These are phyloP conservation scores for Lasiurus cinereus DNA, from an alignment of 2,113 vertebrate species.

Conservation along the genomic window DNA sequence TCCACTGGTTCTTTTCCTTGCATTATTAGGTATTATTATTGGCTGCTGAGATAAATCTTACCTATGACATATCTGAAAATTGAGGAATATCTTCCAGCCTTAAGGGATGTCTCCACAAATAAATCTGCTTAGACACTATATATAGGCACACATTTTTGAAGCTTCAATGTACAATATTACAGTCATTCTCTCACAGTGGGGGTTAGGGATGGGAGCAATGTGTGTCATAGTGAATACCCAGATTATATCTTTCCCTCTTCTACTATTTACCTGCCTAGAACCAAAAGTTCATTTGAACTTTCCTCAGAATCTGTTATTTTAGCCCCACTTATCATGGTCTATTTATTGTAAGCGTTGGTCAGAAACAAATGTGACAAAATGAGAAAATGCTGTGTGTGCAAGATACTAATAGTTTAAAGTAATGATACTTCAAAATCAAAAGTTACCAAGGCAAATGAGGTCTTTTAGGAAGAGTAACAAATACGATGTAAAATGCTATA, in stretches of 20 bases:
- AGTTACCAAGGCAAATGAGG: background rate
- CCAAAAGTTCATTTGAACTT: conserved; percentile 41
- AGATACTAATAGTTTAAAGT: conserved; percentile 24
- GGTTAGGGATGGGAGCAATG: background rate
- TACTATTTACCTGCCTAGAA: background rate
- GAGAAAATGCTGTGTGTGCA: background rate
- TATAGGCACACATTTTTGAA: conserved; percentile 42
- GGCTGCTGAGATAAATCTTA: conserved; percentile 50
- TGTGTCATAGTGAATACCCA: conserved; percentile 19
- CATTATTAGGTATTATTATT: conserved; percentile 27
- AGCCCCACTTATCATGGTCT: background rate
- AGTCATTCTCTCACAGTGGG: background rate
- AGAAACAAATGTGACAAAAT: conserved; percentile 46
- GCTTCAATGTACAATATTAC: background rate
- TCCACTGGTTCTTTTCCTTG: conserved; percentile 21
- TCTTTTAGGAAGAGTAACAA: conserved; percentile 16
- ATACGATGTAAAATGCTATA: background rate
- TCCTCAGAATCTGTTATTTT: conserved; percentile 36
- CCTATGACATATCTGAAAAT: conserved; percentile 17
- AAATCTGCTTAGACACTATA: background rate
- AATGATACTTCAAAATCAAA: conserved; percentile 13
- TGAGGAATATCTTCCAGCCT: conserved; percentile 33
- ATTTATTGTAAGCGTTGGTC: background rate
- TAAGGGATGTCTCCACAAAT: background rate
- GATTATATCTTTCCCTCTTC: conserved; percentile 32